phyloP scores from a whole-genome alignment of 2,113 vertebrate species.

The Embiotoca jacksoni region DNA sequence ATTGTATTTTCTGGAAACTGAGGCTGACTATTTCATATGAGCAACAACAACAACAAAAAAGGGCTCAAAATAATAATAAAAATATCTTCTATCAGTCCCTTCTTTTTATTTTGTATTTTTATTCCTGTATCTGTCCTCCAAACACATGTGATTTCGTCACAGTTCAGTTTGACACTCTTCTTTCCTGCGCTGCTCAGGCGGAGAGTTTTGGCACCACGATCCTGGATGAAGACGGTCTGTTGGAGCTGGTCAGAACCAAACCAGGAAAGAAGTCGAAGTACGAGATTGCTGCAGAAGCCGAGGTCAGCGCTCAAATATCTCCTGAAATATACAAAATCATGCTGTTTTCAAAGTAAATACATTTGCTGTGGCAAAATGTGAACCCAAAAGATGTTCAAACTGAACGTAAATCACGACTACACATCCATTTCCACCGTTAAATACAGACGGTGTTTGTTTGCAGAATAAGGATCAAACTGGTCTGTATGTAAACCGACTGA shows the following conservation, averaged over 20 bases:
- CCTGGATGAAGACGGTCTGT: conserved; percentile 93
- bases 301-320: conserved; percentile 84
- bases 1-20: no score
- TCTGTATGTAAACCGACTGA: no score
- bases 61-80: no score
- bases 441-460: no score
- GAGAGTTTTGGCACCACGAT: conserved; percentile 91
- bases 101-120: background rate
- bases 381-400: no score
- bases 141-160: background rate
- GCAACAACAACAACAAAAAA: no score
- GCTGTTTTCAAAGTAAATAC: no score
- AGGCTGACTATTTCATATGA: no score
- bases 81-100: background rate
- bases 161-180: background rate
- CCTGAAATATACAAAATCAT: background rate
- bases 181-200: conserved; percentile 81
- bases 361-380: no score
- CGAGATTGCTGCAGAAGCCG: conserved; percentile 90
- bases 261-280: conserved; percentile 98
- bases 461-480: no score
- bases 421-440: no score
- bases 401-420: no score
- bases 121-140: background rate
- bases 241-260: conserved; percentile 92